Conservation (phyloP, 2,888 invertebrate species). For the Abscondita cerata region DNA sequence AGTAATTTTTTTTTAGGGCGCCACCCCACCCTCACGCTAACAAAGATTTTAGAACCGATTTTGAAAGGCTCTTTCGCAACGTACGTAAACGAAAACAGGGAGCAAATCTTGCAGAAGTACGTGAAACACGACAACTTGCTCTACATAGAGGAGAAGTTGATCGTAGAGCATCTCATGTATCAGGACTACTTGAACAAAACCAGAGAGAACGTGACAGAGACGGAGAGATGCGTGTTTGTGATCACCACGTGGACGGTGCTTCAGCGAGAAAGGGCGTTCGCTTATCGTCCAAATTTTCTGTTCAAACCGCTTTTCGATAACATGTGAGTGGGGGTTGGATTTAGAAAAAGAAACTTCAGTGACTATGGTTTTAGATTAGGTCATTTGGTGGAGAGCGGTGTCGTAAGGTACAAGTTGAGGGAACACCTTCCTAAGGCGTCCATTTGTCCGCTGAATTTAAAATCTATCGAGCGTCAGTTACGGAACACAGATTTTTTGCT, state of each 20-base stretch:
- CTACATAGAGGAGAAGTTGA: conserved; percentile 70
- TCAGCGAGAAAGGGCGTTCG: conserved; percentile 70
- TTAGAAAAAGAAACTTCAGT: too few relatives aligned
- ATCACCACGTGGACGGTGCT: conserved; percentile 72
- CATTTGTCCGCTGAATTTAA: conserved; percentile 78
- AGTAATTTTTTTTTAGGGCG: too few relatives aligned
- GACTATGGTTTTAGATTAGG: conserved; percentile 62
- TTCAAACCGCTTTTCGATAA: conserved; percentile 66
- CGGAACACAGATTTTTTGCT: conserved; percentile 74
- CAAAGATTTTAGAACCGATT: not conserved
- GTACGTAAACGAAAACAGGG: conserved; percentile 53
- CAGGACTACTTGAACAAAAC: conserved; percentile 69
- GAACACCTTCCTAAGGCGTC: conserved; percentile 70
- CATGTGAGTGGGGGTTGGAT: conserved; percentile 67
- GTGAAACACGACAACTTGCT: conserved; percentile 59
- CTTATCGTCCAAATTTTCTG: conserved; percentile 66
- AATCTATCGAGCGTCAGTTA: conserved; percentile 76
- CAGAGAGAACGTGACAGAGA: conserved; percentile 60
- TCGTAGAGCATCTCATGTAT: conserved; percentile 70
- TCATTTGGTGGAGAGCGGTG: conserved; percentile 72
- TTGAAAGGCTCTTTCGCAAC: conserved; percentile 18
- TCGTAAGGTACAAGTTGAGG: conserved; percentile 68
- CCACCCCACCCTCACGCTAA: too few relatives aligned
- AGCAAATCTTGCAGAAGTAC: conserved; percentile 51
- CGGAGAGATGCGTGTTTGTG: conserved; percentile 74